Evolutionary conservation across 2,888 invertebrate genomes (phyloP).

Genomic region (Caenorhabditis sp.): DNA sequence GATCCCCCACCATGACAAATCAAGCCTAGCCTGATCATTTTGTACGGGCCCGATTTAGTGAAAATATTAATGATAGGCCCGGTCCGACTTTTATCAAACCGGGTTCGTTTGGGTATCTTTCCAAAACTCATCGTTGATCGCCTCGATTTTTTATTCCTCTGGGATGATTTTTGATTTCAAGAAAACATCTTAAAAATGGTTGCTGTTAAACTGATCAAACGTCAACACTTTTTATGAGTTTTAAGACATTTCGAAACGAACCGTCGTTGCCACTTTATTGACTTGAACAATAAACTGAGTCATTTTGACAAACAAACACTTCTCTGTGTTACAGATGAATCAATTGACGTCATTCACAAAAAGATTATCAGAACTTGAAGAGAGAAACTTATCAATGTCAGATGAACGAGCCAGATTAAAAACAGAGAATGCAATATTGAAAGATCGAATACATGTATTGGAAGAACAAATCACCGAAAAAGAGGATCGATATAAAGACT

Average conservation of each 20-base stretch:
- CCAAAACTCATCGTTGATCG: no score
- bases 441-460: conserved; percentile 63
- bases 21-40: no score
- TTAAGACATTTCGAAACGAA: not conserved
- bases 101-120: no score
- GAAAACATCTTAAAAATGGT: no score
- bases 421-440: conserved; percentile 68
- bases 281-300: not conserved
- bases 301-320: not conserved
- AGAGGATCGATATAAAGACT: conserved; percentile 62
- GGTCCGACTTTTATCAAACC: no score
- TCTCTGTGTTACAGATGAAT: conserved; percentile 46
- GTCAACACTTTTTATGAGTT: conserved; percentile 2
- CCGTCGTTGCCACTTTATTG: not conserved
- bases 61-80: no score
- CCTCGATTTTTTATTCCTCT: no score
- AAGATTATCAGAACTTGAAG: conserved; percentile 64
- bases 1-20: no score
- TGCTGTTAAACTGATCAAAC: not conserved
- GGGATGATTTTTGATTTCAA: no score
- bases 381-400: conserved; percentile 54
- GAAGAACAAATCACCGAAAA: conserved; percentile 63
- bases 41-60: no score
- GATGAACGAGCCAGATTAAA: conserved; percentile 63
- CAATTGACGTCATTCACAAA: conserved; percentile 57